phyloP scores from a whole-genome alignment of 2,113 vertebrate species.

The Mesocricetus auratus region DNA sequence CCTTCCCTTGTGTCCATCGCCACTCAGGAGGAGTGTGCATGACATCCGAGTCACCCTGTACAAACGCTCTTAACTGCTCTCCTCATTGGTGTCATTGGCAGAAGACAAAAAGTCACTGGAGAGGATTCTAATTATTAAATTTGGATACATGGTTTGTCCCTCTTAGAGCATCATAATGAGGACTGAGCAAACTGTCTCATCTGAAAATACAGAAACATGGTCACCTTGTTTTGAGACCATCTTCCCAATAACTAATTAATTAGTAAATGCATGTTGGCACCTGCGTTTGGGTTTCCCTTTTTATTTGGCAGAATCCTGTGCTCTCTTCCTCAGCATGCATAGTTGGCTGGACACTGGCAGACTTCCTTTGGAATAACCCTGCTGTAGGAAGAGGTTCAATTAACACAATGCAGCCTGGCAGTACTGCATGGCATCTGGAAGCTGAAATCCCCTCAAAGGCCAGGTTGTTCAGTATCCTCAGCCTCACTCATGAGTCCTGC shows the following conservation, averaged over 20 bases:
- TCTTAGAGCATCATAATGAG: background rate
- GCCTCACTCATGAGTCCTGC: background rate
- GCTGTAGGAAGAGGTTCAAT: constrained; percentile 62
- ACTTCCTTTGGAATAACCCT: background rate
- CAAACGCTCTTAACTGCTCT: background rate
- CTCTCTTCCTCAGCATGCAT: background rate
- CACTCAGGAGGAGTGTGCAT: accelerated
- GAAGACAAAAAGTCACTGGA: background rate
- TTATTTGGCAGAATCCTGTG: background rate
- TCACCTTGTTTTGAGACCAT: constrained; percentile 12
- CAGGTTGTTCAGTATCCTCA: constrained; percentile 35
- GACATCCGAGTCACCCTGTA: background rate
- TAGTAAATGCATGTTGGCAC: background rate
- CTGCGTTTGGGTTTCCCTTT: background rate
- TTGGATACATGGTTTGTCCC: background rate
- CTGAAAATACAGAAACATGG: background rate
- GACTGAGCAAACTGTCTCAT: background rate
- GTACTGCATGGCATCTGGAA: constrained; percentile 51
- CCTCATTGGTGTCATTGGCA: background rate
- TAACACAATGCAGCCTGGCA: constrained; percentile 69
- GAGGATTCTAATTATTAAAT: constrained; percentile 25
- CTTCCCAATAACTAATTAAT: background rate
- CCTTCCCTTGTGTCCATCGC: background rate
- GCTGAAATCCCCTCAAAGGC: constrained; percentile 43
- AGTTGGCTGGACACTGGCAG: constrained; percentile 16